Percentiles rank a stretch among this genome's conserved stretches.
phyloP scores from a whole-genome alignment of 2,888 invertebrate genomes.

The Leucophenga montana region DNA sequence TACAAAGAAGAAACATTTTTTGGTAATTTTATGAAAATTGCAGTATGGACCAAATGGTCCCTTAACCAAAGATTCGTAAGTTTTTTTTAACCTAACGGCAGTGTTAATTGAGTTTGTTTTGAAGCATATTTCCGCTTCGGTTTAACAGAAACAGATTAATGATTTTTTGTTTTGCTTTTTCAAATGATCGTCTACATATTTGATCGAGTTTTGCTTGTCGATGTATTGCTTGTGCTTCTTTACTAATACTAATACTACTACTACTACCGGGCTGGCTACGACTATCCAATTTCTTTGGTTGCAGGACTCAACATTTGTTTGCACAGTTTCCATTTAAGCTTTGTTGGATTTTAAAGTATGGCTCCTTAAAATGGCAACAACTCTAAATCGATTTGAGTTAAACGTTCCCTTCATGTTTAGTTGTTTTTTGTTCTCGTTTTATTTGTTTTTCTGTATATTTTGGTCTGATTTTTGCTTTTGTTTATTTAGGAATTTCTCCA shows the following conservation, averaged over 20 bases:
- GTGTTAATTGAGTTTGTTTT: no score
- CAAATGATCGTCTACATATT: no score
- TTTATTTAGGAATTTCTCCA: slow-evolving; percentile 58
- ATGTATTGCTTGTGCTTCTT: slow-evolving; percentile 1
- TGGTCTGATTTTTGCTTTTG: slow-evolving; percentile 35
- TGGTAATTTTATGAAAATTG: no score
- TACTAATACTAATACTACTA: background rate
- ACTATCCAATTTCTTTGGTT: background rate
- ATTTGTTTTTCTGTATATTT: background rate
- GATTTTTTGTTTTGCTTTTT: background rate
- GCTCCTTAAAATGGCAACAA: slow-evolving; percentile 31
- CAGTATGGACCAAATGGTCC: no score
- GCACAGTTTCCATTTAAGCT: slow-evolving; percentile 41
- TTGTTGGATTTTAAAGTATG: slow-evolving; percentile 50
- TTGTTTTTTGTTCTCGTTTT: slow-evolving; percentile 6
- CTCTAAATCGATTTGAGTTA: slow-evolving; percentile 64
- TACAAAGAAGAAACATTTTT: no score
- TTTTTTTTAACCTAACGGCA: no score
- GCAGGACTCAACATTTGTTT: slow-evolving; percentile 67
- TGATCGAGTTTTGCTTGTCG: background rate
- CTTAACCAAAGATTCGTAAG: no score
- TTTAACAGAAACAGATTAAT: no score
- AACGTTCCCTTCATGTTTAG: slow-evolving; percentile 49
- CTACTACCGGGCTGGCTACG: no score
- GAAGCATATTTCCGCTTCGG: no score